Base-by-base conservation (phyloP, 2,113 vertebrate genomes). In the Scytalopus superciliaris region DNA sequence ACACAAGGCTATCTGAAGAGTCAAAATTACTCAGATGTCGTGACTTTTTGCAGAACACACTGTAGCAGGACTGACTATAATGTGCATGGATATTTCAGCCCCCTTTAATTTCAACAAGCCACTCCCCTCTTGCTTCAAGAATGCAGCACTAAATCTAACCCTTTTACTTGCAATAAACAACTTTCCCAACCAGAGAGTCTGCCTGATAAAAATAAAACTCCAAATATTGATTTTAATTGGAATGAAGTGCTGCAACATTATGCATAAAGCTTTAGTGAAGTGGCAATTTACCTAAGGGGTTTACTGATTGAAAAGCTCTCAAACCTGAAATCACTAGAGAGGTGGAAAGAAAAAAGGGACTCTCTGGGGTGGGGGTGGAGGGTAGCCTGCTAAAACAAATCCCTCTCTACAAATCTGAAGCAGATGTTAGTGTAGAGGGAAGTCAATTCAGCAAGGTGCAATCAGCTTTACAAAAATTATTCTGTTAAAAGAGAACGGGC, bases 191-290 rank as follows among this genome's bases (percentile, higher is more conserved):
- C 89, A 84, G 66, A 93, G 57, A 96, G 77, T 45, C 83, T 60
- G 89, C 47, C 95, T 96, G 96, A 97, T 97, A 98, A 98, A 98
- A 98, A 97, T 98, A 97, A 94, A 91, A 98, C 94, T 96, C 97
- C 96, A 98, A 98, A 98, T 98, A 98, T 96, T 97, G 92, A 98
- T 98, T 98, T 98, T 98, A 99, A 99, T 98, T 99, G 98, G 98
- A 99, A 98, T 98, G 98, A 98, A 99, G 98, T 98, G 98, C 97
- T 98, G 98, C 97, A 98, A 98, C 97, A 98, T 98, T 99, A 98
- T 97, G 97, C 98, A 98, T 98, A 98, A 98, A 98, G 97, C 97
- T 96, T 96, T 97, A 98, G 98, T 98, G 98, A 98, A 99, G 98
- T 98, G 98, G 97, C 98, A 98, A 98, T 99, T 99, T 98, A 99